Conservation (phyloP, 2,113 vertebrate species). For the Asarcornis scutulata region DNA sequence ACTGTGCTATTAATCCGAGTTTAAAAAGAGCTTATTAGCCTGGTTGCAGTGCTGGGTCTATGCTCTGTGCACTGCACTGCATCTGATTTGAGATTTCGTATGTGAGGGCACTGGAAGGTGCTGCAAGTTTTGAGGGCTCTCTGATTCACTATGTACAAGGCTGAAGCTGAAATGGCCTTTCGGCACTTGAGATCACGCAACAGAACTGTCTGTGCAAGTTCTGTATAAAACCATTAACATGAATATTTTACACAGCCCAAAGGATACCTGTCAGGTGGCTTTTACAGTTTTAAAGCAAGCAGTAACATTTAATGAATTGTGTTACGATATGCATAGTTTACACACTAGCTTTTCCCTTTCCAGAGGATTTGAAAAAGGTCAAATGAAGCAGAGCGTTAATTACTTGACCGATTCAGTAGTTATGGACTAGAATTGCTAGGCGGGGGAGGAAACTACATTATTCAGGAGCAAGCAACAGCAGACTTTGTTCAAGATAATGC, state of each 20-base stretch:
- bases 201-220: background rate
- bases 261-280: background rate
- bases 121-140: background rate
- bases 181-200: background rate
- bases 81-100: background rate
- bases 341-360: background rate
- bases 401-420: background rate
- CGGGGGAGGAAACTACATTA: background rate
- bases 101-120: background rate
- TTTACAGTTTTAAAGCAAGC: background rate
- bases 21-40: background rate
- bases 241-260: background rate
- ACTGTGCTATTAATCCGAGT: background rate
- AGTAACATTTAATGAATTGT: background rate
- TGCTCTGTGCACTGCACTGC: background rate
- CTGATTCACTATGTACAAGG: background rate
- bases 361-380: background rate
- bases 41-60: background rate
- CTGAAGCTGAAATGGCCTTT: background rate
- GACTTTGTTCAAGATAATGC: background rate
- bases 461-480: background rate
- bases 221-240: background rate
- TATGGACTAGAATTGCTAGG: background rate
- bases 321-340: background rate
- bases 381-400: background rate